These are phyloP conservation scores for Trypoxylus dichotomus DNA, from an alignment of 1,140 invertebrate genomes.

Conservation along the genomic window DNA sequence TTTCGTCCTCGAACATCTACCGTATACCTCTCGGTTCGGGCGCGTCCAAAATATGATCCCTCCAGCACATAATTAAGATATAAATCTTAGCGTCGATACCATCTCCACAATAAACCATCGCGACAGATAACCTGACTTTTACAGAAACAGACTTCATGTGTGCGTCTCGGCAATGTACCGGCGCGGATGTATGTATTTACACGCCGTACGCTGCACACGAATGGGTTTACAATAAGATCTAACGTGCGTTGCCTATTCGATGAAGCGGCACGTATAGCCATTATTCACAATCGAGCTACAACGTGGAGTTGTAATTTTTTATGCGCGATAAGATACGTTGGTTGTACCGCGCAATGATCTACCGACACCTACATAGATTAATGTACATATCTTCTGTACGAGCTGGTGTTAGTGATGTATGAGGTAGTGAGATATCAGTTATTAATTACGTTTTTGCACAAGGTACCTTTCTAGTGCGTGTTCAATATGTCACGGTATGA, in stretches of 20 bases:
- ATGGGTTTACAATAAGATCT: neutral
- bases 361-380: no score
- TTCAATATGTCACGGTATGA: no score
- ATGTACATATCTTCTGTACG: no score
- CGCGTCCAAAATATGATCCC: constrained; percentile 8
- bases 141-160: neutral
- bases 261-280: neutral
- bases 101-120: constrained; percentile 15
- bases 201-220: neutral
- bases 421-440: no score
- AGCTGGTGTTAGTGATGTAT: no score
- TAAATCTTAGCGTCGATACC: constrained; percentile 19
- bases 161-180: neutral
- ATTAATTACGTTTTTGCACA: no score
- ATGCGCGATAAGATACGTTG: neutral
- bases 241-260: neutral
- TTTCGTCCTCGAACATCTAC: neutral
- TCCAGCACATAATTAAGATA: constrained; percentile 26
- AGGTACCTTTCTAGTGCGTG: no score
- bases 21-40: neutral
- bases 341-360: no score
- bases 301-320: constrained; percentile 1
- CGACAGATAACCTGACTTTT: constrained; percentile 12
- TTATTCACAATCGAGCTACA: neutral
- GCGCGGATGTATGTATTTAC: neutral